Evolutionary conservation across 2,113 vertebrate species (phyloP), one percentile per base, ranked within the genome.

Genomic region (Genyomyrus donnyi): DNA sequence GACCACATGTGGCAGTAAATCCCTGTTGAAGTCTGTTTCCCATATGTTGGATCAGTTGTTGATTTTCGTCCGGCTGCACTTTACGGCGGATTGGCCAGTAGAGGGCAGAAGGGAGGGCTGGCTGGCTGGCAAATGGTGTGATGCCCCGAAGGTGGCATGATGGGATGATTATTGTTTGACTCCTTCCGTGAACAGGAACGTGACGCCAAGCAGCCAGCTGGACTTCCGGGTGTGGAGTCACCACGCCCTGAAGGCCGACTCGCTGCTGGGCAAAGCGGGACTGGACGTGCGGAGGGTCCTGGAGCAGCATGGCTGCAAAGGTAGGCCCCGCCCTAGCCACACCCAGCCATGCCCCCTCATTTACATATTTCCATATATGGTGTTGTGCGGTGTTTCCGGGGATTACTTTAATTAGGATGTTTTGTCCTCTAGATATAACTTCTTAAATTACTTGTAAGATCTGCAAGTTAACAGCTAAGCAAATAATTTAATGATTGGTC

Each of bases 221-320:
- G 97, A 98, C 94, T 99, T 99, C 95, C 98, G 96, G 95, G 97
- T 99, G 93, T 99, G 98, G 97, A 98, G 97, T 94, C 98, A 98
- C 95, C 96, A 98, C 93, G 97, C 98, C 91, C 95, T 99, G 95
- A 98, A 98, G 95, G 96, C 98, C 90, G 98, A 99, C 89, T 96
- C 97, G 93, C 95, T 99, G 92, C 95, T 99, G 94, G 98, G 98
- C 94, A 98, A 95, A 97, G 96, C 97, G 93, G 96, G 96, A 27
- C 93, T 99, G 94, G 97, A 99, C 93, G 96, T 99, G 90, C 96
- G 89, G 93, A 96, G 97, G 95, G 95, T 97, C 92, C 95, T 99
- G 93, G 97, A 98, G 94, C 94, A 95, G 90, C 97, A 99, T 93
- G 96, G 98, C 94, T 96, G 98, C 93, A 99, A 97, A 96, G 96